Conservation (phyloP, 2,113 vertebrate genomes). For the Asarcornis scutulata region DNA sequence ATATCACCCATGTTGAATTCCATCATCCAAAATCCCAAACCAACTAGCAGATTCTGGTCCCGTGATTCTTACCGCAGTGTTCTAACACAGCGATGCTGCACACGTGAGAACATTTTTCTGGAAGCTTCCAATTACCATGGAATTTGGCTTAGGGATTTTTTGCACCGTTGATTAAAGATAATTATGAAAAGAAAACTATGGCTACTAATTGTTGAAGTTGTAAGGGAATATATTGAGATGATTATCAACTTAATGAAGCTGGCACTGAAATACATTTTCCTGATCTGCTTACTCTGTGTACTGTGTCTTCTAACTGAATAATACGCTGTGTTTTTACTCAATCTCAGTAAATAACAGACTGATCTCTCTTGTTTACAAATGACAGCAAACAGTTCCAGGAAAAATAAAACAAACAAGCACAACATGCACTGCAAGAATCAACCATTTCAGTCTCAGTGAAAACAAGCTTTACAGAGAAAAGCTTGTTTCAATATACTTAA, state of each 20-base stretch:
- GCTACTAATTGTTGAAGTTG: slow-evolving; percentile 65
- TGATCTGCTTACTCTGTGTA: slow-evolving; percentile 48
- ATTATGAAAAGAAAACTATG: not conserved
- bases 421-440: slow-evolving; percentile 11
- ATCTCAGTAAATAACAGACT: slow-evolving; percentile 60
- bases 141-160: not conserved
- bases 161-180: slow-evolving; percentile 9
- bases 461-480: not conserved
- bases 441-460: not conserved
- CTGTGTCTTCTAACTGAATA: slow-evolving; percentile 50
- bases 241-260: slow-evolving; percentile 69
- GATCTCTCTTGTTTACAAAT: slow-evolving; percentile 62
- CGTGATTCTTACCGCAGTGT: not conserved
- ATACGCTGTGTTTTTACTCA: slow-evolving; percentile 36
- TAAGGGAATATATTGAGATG: slow-evolving; percentile 65
- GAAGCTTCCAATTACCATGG: slow-evolving; percentile 8
- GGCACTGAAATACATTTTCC: slow-evolving; percentile 59
- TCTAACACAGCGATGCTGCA: accelerated
- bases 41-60: not conserved
- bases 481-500: not conserved
- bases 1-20: not conserved
- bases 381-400: slow-evolving; percentile 60
- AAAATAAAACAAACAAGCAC: slow-evolving; percentile 51
- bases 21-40: not conserved
- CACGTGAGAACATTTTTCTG: not conserved